Conservation (phyloP, 2,797 vertebrate genomes). For the Sternarchorhynchus goeldii region DNA sequence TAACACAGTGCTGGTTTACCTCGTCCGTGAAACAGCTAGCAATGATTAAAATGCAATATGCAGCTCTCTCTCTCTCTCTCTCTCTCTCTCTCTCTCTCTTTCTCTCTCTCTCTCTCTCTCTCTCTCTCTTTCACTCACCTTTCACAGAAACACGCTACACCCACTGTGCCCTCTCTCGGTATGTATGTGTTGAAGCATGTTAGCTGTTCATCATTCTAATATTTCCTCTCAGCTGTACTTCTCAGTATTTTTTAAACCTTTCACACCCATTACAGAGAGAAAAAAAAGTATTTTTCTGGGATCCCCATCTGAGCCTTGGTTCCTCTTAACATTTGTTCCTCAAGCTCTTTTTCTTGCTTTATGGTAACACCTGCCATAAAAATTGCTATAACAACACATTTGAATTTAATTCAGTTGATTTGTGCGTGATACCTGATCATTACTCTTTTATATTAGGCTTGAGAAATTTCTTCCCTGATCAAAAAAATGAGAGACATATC, state of each 20-base stretch:
- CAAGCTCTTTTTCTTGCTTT: too few species aligned
- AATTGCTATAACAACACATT: too few species aligned
- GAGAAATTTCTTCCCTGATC: too few species aligned
- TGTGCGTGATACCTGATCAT: too few species aligned
- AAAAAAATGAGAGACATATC: too few species aligned
- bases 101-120: background rate
- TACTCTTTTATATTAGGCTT: too few species aligned
- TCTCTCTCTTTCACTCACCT: background rate
- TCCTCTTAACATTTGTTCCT: too few species aligned
- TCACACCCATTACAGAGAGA: background rate
- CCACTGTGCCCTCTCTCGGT: background rate
- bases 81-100: conserved; percentile 21
- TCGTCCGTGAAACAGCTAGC: conserved; percentile 28
- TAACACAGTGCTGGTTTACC: conserved; percentile 25
- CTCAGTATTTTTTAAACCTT: conserved; percentile 8
- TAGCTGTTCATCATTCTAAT: background rate
- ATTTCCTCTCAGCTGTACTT: background rate
- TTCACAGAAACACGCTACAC: background rate
- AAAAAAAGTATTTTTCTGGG: too few species aligned
- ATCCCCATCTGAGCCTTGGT: too few species aligned
- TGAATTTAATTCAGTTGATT: too few species aligned
- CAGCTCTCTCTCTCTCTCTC: conserved; percentile 7
- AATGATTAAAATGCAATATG: conserved; percentile 16
- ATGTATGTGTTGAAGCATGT: conserved; percentile 18
- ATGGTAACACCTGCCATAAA: too few species aligned